Evolutionary conservation across 2,888 invertebrate species (phyloP), one percentile per base, ranked within the genome.

Genomic region (Phaedon cochleariae): DNA sequence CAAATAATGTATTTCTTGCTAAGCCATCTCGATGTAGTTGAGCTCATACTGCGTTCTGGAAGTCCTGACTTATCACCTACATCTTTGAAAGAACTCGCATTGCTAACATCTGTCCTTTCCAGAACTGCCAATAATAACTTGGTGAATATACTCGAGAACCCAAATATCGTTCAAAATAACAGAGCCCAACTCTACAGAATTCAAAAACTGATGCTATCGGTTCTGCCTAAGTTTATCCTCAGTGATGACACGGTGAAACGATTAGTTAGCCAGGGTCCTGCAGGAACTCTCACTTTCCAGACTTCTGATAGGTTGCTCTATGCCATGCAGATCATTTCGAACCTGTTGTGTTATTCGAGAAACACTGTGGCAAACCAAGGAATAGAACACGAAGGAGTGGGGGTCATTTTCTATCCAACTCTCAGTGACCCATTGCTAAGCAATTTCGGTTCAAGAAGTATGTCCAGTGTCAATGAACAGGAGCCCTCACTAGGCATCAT

Each of bases 1-100:
- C 95, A 95, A 85, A 90, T 96, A 54, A 88, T 93, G 75, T 90
- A 92, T 74, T 91, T 94, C 75, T 81, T 96, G 48, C 87, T 95
- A 57, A 90, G 92, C 62, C 95, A 96, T 81, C 86, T 91, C 57
- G 95, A 96, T 76, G 90, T 92, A 64, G 87, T 96, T 62, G 92
- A 93, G 76, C 87, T 90, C 73, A 89, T 95, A 57, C 84, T 97
- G 54, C 86, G 95, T 67, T 89, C 90, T 46, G 89, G 90, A 0
- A 86, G 85, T 71, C 90, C 92, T 0, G 87, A 86, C 59, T 87
- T 92, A 6, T 88, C 91, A 0, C 77, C 87, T 1, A 87, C 90
- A 0, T 87, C 91, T 21, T 84, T 96, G 26, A 86, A 89, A 70
- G 95, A 96, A 81, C 85, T 95, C 48, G 90, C 94, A 3, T 87